A percentile compares a stretch with the other conserved stretches of the same genome.
phyloP scores from a whole-genome alignment of 2,797 vertebrate species.

The Scyliorhinus canicula region DNA sequence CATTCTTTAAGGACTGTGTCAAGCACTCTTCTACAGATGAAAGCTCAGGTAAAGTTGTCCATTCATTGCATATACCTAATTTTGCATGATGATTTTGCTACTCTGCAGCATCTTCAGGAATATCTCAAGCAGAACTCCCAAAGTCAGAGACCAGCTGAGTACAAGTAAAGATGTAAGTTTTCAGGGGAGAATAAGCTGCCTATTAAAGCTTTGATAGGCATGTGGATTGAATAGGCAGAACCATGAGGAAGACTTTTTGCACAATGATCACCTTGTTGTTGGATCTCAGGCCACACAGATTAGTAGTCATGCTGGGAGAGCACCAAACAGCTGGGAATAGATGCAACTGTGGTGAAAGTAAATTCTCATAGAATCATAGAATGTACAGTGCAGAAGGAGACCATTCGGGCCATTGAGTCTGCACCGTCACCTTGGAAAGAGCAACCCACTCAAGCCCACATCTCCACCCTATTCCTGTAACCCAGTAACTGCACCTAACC shows the following conservation, averaged over 20 bases:
- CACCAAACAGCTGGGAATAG: not conserved
- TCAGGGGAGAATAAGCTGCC: too few relatives aligned
- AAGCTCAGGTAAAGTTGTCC: not conserved
- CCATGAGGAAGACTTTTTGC: not conserved
- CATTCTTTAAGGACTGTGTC: too few relatives aligned
- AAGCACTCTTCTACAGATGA: too few relatives aligned
- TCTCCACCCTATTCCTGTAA: too few relatives aligned
- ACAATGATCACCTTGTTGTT: not conserved
- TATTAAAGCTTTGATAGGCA: too few relatives aligned
- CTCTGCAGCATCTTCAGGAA: not conserved
- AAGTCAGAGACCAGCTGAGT: not conserved
- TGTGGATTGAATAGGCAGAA: not conserved
- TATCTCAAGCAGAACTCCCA: not conserved
- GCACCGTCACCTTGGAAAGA: too few relatives aligned
- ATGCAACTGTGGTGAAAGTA: not conserved
- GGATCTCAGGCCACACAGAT: not conserved
- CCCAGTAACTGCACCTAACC: too few relatives aligned
- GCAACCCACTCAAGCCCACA: too few relatives aligned
- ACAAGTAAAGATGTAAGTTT: too few relatives aligned
- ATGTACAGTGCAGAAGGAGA: too few relatives aligned
- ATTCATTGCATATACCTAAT: not conserved
- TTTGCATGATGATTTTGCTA: not conserved
- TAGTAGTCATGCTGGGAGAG: not conserved
- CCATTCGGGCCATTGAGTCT: too few relatives aligned
- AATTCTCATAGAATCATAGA: too few relatives aligned